Evolutionary conservation across 1,140 invertebrate species (phyloP).

Genomic region (Dendroctonus valens): DNA sequence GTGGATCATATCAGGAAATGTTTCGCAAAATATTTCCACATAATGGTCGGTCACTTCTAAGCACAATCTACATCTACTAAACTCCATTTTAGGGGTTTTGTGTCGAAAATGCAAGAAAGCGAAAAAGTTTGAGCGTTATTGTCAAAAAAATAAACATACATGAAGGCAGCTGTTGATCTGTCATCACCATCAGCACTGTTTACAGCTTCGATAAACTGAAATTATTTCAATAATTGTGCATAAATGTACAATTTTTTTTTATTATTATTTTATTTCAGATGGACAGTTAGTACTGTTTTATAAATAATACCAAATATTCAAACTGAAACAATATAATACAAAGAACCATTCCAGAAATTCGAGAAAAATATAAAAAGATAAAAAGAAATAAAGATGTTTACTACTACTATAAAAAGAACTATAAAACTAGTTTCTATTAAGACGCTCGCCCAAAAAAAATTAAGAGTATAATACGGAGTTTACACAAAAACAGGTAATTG

Average conservation of each 20-base stretch:
- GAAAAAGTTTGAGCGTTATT: background rate
- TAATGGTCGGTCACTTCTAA: conserved; percentile 3
- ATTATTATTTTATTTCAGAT: background rate
- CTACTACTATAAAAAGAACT: no score
- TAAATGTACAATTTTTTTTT: background rate
- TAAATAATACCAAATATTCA: no score
- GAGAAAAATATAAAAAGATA: no score
- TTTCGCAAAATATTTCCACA: conserved; percentile 13
- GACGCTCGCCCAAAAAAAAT: background rate
- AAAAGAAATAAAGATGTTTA: no score
- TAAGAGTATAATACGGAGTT: background rate
- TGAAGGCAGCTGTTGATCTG: background rate
- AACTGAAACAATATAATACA: no score
- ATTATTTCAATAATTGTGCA: background rate
- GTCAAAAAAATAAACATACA: background rate
- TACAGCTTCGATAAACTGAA: background rate
- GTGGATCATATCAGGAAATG: conserved; percentile 14
- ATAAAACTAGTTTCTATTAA: no score
- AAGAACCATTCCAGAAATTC: no score
- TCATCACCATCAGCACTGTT: background rate
- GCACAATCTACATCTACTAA: conserved; percentile 14
- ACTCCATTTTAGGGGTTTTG: background rate
- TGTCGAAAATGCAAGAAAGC: background rate
- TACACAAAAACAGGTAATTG: background rate
- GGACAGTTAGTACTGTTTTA: no score